Evolutionary conservation across 2,888 invertebrate species (phyloP).

Genomic region (Ceramica pisi): DNA sequence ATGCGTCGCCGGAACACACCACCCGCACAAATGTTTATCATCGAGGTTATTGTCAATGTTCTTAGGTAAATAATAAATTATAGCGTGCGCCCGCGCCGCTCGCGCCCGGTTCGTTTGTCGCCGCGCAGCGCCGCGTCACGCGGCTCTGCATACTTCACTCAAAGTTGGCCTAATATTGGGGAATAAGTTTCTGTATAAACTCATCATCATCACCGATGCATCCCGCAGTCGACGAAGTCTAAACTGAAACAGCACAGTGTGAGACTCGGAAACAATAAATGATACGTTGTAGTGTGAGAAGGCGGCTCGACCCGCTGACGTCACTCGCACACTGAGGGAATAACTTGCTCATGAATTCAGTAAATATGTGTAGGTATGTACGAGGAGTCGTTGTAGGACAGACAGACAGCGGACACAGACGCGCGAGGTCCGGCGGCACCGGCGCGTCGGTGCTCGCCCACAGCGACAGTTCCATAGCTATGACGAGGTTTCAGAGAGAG

Average conservation of each 20-base stretch:
- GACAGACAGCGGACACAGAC: neutral
- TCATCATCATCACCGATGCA: constrained; percentile 66
- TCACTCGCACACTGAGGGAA: constrained; percentile 40
- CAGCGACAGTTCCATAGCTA: constrained; percentile 62
- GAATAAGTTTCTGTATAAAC: constrained; percentile 69
- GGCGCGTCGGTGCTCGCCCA: constrained; percentile 24
- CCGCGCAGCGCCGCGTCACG: constrained; percentile 40
- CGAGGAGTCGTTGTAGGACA: constrained; percentile 35
- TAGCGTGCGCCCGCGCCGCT: constrained; percentile 70
- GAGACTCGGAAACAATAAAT: constrained; percentile 77
- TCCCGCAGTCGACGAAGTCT: constrained; percentile 65
- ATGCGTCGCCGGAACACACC: constrained; percentile 72
- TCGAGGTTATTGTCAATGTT: constrained; percentile 84
- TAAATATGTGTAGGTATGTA: constrained; percentile 51
- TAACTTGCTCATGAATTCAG: constrained; percentile 65
- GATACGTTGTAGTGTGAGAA: constrained; percentile 59
- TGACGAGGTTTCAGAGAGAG: constrained; percentile 83
- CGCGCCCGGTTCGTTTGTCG: constrained; percentile 45
- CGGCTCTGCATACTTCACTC: constrained; percentile 66
- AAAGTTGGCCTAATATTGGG: constrained; percentile 79
- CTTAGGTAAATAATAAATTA: constrained; percentile 84
- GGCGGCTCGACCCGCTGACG: constrained; percentile 36
- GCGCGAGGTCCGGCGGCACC: neutral
- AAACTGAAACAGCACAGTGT: constrained; percentile 68
- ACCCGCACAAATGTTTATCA: constrained; percentile 79